Evolutionary conservation across 2,888 invertebrate species (phyloP).

Genomic region (Drosophila longiperda): DNA sequence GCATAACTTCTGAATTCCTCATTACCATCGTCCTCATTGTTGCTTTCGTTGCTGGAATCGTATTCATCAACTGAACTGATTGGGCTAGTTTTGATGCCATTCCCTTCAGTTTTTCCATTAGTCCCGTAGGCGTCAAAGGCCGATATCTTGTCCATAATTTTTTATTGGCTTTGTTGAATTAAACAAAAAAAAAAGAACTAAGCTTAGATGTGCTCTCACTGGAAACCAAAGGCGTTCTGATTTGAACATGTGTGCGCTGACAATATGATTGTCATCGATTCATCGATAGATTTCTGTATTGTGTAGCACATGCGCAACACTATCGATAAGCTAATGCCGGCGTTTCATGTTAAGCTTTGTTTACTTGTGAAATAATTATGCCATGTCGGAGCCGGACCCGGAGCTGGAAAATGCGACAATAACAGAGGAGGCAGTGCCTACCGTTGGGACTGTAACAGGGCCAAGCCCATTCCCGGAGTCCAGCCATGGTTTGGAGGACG

Average conservation of each 20-base stretch:
- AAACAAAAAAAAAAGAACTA: not conserved
- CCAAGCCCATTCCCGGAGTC: conserved; percentile 8
- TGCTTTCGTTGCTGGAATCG: not conserved
- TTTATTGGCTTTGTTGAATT: not conserved
- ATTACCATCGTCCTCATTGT: not conserved
- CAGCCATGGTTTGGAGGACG: conserved; percentile 50
- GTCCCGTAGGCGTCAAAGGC: conserved; percentile 29
- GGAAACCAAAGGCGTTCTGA: too few relatives aligned
- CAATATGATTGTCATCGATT: not conserved
- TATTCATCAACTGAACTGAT: not conserved
- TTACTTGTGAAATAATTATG: conserved; percentile 48
- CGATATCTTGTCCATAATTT: conserved; percentile 24
- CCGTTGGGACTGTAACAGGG: not conserved
- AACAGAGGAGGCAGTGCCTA: not conserved
- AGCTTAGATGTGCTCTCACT: not conserved
- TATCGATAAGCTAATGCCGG: conserved; percentile 28
- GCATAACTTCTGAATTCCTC: not conserved
- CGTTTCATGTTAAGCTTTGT: conserved; percentile 15
- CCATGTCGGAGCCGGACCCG: conserved; percentile 34
- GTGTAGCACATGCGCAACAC: not conserved
- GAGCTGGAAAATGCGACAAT: not conserved
- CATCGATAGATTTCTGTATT: not conserved
- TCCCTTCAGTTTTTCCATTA: not conserved
- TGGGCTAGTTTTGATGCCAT: conserved; percentile 1
- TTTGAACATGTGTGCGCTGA: too few relatives aligned